Evolutionary conservation across 35 echinoderm and acorn worm genomes (phyloP).

Genomic region (Heliocidaris tuberculata): DNA sequence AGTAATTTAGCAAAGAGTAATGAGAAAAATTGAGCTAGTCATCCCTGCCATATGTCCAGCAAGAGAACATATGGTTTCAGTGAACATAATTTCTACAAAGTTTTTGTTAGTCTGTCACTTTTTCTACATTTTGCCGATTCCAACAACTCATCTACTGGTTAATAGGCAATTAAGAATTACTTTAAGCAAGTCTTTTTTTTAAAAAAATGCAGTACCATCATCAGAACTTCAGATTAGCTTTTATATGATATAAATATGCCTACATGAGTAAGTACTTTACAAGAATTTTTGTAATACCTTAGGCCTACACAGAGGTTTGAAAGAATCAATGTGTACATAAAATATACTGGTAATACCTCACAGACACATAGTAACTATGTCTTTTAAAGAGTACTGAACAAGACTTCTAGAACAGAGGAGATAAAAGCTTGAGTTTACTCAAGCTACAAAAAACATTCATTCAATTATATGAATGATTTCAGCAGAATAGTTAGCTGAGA

Average conservation of each 20-base stretch:
- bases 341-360: not conserved
- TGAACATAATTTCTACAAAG: no score
- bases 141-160: not conserved
- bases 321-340: not conserved
- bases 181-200: not conserved
- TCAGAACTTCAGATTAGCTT: not conserved
- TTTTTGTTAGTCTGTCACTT: no score
- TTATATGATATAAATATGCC: not conserved
- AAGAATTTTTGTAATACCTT: not conserved
- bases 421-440: not conserved
- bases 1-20: no score
- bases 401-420: not conserved
- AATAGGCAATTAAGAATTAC: not conserved
- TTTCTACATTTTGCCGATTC: not conserved
- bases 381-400: not conserved
- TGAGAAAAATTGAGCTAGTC: no score
- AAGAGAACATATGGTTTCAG: no score
- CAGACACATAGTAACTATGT: not conserved
- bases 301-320: not conserved
- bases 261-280: not conserved
- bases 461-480: not conserved
- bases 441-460: not conserved
- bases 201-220: not conserved
- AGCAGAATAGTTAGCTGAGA: not conserved
- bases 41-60: no score